Percentiles rank a stretch among this genome's conserved stretches.
Evolutionary conservation across 2,888 invertebrate genomes (phyloP).

Genomic region (Piscicola geometra): DNA sequence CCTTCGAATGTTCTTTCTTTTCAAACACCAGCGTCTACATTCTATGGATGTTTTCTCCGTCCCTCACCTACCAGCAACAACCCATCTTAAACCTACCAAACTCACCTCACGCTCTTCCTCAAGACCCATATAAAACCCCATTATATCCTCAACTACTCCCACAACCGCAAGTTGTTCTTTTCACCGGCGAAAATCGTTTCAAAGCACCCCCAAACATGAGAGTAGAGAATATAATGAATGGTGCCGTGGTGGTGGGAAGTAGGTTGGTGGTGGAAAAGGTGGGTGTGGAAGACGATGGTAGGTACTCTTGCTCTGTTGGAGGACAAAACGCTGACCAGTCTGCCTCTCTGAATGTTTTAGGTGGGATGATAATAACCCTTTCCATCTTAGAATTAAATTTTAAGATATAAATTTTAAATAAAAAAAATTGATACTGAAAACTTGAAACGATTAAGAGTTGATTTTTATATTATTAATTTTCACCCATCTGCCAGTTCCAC

Average conservation of each 20-base stretch:
- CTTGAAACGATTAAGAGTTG: neutral
- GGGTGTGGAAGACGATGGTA: neutral
- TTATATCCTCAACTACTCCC: neutral
- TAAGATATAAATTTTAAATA: no score
- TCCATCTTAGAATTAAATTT: no score
- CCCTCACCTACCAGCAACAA: neutral
- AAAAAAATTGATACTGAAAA: neutral
- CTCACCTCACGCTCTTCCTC: no score
- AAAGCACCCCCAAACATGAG: slow-evolving; percentile 1
- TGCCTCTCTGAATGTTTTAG: neutral
- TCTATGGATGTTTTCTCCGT: neutral
- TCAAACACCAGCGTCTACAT: neutral
- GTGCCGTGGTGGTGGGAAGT: slow-evolving; percentile 6
- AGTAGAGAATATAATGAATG: neutral
- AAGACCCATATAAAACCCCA: no score
- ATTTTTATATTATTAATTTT: neutral
- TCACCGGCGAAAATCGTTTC: slow-evolving; percentile 5
- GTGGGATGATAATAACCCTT: neutral
- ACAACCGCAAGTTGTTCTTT: neutral
- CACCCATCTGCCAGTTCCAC: neutral
- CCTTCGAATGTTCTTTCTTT: neutral
- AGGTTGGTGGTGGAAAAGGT: slow-evolving; percentile 11
- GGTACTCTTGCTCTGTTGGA: neutral
- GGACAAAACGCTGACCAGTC: neutral
- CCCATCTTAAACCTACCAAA: no score